Evolutionary conservation across 1,140 invertebrate genomes (phyloP).

Genomic region (Pogonus chalceus): DNA sequence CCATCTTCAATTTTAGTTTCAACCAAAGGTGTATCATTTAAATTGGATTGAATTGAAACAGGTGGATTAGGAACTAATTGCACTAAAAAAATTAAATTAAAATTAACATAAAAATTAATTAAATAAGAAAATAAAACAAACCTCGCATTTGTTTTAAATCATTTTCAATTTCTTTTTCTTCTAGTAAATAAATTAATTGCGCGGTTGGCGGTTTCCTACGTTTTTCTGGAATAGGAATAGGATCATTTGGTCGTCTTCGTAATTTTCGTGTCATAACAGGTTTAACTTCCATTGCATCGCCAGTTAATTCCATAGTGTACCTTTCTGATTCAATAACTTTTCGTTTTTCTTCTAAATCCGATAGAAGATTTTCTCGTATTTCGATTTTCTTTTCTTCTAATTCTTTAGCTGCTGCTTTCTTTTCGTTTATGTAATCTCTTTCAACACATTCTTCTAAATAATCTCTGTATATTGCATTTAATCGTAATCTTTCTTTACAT

Average conservation of each 20-base stretch:
- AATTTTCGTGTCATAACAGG: constrained; percentile 75
- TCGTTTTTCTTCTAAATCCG: constrained; percentile 87
- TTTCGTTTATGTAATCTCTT: constrained; percentile 77
- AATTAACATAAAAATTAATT: neutral
- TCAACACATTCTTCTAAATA: constrained; percentile 80
- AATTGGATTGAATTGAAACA: constrained; percentile 32
- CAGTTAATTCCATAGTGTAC: constrained; percentile 68
- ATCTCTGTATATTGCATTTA: constrained; percentile 77
- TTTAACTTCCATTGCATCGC: constrained; percentile 69
- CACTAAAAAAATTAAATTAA: constrained; percentile 21
- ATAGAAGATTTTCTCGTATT: constrained; percentile 77
- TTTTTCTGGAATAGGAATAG: constrained; percentile 75
- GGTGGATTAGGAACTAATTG: constrained; percentile 39
- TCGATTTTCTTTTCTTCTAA: constrained; percentile 94
- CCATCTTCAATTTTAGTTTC: constrained; percentile 90
- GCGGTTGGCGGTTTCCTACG: constrained; percentile 69
- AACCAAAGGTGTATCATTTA: constrained; percentile 39
- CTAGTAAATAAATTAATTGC: constrained; percentile 74
- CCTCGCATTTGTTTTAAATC: constrained; percentile 54
- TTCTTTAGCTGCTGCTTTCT: constrained; percentile 77
- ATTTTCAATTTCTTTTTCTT: constrained; percentile 80
- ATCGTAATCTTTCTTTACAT: constrained; percentile 64
- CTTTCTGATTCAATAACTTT: constrained; percentile 82
- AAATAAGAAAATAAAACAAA: constrained; percentile 18
- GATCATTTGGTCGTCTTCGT: constrained; percentile 84